These are phyloP conservation scores for Eupeodes corollae DNA, from an alignment of 1,140 invertebrate species.

Conservation along the genomic window DNA sequence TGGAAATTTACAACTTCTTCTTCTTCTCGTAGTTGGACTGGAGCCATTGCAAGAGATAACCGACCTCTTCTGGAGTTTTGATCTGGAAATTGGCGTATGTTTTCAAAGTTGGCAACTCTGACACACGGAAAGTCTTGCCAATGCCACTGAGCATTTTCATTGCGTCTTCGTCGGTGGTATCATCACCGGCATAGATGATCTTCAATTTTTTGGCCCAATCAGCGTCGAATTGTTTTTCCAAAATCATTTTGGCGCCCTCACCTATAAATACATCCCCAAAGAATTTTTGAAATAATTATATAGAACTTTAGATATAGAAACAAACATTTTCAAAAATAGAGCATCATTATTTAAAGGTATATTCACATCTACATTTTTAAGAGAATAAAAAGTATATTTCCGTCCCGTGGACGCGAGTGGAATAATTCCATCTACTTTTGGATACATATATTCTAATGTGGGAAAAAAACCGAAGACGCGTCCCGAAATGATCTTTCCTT, in stretches of 20 bases:
- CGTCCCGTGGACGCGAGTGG: too few species aligned
- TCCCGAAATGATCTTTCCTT: too few species aligned
- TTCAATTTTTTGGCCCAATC: constrained; percentile 83
- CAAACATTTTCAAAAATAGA: too few species aligned
- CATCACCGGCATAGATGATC: constrained; percentile 82
- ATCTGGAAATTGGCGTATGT: constrained; percentile 75
- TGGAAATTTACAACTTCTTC: constrained; percentile 13
- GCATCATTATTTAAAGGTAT: too few species aligned
- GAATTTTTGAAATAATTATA: too few species aligned
- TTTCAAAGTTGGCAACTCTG: constrained; percentile 66
- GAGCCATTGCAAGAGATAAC: constrained; percentile 79
- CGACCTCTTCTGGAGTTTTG: constrained; percentile 74
- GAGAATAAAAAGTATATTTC: too few species aligned
- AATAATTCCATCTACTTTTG: too few species aligned
- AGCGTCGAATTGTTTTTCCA: constrained; percentile 76
- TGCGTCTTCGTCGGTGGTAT: constrained; percentile 82
- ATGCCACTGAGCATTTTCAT: constrained; percentile 80
- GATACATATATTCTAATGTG: too few species aligned
- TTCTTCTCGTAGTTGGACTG: constrained; percentile 42
- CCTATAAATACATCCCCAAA: constrained; percentile 35
- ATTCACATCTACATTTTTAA: too few species aligned
- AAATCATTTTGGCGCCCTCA: constrained; percentile 77
- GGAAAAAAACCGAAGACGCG: too few species aligned
- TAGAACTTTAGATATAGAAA: too few species aligned
- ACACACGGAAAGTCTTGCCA: constrained; percentile 80